Evolutionary conservation across 2,797 vertebrate genomes (phyloP).

Genomic region (Poecilia picta): DNA sequence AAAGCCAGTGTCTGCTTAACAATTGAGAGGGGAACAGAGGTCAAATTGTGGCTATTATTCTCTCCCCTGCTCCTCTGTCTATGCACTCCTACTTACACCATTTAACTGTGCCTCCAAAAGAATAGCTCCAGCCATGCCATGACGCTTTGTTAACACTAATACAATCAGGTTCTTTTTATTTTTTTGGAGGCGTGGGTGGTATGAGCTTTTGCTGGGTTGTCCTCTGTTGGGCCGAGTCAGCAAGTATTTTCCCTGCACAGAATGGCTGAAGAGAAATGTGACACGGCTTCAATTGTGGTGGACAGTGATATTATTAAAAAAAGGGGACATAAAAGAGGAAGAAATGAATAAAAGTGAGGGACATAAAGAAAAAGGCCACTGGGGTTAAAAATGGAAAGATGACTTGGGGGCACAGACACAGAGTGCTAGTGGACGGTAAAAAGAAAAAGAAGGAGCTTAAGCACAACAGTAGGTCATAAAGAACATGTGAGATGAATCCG

Average conservation of each 20-base stretch:
- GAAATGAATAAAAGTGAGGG: slow-evolving; percentile 9
- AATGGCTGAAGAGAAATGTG: slow-evolving; percentile 70
- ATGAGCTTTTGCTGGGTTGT: slow-evolving; percentile 45
- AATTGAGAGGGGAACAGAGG: slow-evolving; percentile 76
- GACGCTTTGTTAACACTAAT: slow-evolving; percentile 85
- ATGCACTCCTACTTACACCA: slow-evolving; percentile 68
- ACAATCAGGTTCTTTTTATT: slow-evolving; percentile 79
- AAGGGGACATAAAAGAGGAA: slow-evolving; percentile 22
- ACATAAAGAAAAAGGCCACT: slow-evolving; percentile 2
- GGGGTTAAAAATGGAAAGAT: slow-evolving; percentile 14
- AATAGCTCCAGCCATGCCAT: slow-evolving; percentile 60
- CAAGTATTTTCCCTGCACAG: slow-evolving; percentile 44
- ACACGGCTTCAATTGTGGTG: slow-evolving; percentile 63
- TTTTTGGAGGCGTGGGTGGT: slow-evolving; percentile 35
- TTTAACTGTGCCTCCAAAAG: slow-evolving; percentile 65
- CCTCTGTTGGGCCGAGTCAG: slow-evolving; percentile 58
- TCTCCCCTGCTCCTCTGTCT: slow-evolving; percentile 62
- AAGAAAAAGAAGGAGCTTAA: not conserved
- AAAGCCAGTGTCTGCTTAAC: slow-evolving; percentile 75
- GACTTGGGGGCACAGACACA: slow-evolving; percentile 18
- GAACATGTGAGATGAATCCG: slow-evolving; percentile 20
- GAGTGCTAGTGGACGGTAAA: slow-evolving; percentile 17
- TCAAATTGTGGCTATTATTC: slow-evolving; percentile 77
- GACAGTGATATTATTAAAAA: slow-evolving; percentile 80
- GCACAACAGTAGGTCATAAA: slow-evolving; percentile 3